These are phyloP conservation scores for pig (Sus scrofa) DNA, from an alignment of 2,113 vertebrate genomes.

Conservation along the genomic window DNA sequence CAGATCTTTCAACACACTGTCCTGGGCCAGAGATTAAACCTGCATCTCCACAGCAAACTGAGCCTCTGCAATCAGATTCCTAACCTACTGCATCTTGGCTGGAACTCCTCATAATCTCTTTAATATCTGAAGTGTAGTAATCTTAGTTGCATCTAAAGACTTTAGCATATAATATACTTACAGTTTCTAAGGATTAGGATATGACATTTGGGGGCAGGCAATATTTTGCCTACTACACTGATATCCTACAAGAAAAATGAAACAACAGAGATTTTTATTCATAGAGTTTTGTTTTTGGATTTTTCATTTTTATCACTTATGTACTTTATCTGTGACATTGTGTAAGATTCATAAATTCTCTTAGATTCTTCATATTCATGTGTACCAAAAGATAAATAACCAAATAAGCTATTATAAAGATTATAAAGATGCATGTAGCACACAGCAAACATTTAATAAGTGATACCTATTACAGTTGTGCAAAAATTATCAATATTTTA, in stretches of 20 bases:
- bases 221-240: not conserved
- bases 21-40: no score
- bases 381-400: not conserved
- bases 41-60: no score
- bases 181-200: not conserved
- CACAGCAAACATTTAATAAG: not conserved
- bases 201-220: not conserved
- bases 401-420: not conserved
- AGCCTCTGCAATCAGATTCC: no score
- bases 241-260: not conserved
- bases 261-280: not conserved
- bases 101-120: not conserved
- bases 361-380: not conserved
- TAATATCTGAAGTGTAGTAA: not conserved
- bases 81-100: no score
- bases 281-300: not conserved
- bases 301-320: not conserved
- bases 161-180: not conserved
- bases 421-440: not conserved
- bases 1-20: no score
- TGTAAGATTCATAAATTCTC: constrained; percentile 4
- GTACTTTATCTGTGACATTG: not conserved
- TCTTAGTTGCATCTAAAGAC: not conserved
- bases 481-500: not conserved
- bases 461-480: not conserved